phyloP scores from a whole-genome alignment of 2,888 invertebrate genomes.

The Morpho achilles region DNA sequence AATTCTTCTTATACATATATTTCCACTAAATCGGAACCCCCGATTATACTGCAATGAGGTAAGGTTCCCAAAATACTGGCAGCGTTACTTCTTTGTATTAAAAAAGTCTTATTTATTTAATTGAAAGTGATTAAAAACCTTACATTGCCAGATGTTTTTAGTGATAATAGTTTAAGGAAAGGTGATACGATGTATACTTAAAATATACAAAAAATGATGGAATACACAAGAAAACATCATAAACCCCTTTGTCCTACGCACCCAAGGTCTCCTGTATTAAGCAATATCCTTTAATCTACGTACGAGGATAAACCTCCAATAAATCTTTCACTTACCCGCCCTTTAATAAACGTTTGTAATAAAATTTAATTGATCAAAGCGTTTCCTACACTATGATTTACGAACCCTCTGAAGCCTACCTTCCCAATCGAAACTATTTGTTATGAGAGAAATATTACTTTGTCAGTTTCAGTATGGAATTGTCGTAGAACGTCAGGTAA shows the following conservation, averaged over 20 bases:
- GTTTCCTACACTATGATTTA: conserved; percentile 53
- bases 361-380: conserved; percentile 75
- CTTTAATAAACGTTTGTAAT: conserved; percentile 72
- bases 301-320: conserved; percentile 75
- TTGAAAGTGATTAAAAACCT: too few species aligned
- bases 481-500: too few species aligned
- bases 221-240: conserved; percentile 29
- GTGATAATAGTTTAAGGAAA: too few species aligned
- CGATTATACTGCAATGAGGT: too few species aligned
- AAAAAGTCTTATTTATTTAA: too few species aligned
- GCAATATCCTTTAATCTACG: conserved; percentile 65
- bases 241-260: conserved; percentile 37
- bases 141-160: too few species aligned
- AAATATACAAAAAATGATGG: too few species aligned
- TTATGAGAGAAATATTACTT: conserved; percentile 3
- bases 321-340: conserved; percentile 72
- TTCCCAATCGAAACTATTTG: conserved; percentile 18
- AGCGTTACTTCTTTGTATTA: too few species aligned
- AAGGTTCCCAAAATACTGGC: too few species aligned
- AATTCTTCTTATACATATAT: too few species aligned
- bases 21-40: too few species aligned
- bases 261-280: conserved; percentile 44
- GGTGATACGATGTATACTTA: too few species aligned
- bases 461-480: neutral
- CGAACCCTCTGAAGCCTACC: conserved; percentile 37